phyloP scores from a whole-genome alignment of 2,888 invertebrate genomes.

The Mantis religiosa region DNA sequence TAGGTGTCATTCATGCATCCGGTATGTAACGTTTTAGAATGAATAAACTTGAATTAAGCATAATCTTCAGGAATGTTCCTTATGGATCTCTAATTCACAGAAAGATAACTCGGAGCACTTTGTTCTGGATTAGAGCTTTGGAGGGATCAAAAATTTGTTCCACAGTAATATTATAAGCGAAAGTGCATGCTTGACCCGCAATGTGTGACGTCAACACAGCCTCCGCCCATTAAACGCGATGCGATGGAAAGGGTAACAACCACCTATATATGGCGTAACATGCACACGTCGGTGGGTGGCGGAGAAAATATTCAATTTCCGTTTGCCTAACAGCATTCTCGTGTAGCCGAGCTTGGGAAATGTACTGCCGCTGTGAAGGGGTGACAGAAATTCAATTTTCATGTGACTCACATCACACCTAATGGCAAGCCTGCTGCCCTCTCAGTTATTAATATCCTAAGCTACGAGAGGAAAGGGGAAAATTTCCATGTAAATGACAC shows the following conservation, averaged over 20 bases:
- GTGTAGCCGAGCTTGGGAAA: conserved; percentile 7
- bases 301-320: conserved; percentile 22
- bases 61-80: no score
- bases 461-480: neutral
- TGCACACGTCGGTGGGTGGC: neutral
- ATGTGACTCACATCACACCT: neutral
- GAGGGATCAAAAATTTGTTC: neutral
- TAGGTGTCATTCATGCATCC: no score
- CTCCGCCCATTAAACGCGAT: neutral
- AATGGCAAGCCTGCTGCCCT: neutral
- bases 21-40: no score
- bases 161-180: neutral
- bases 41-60: no score
- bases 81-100: no score
- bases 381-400: conserved; percentile 8
- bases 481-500: neutral
- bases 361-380: neutral
- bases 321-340: conserved; percentile 24
- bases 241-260: neutral
- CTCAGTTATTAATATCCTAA: neutral
- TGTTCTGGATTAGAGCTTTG: neutral
- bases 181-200: neutral
- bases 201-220: neutral
- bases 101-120: no score
- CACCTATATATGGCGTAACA: neutral